Conservation (phyloP, 2,797 vertebrate genomes). For the Apogon talboti region DNA sequence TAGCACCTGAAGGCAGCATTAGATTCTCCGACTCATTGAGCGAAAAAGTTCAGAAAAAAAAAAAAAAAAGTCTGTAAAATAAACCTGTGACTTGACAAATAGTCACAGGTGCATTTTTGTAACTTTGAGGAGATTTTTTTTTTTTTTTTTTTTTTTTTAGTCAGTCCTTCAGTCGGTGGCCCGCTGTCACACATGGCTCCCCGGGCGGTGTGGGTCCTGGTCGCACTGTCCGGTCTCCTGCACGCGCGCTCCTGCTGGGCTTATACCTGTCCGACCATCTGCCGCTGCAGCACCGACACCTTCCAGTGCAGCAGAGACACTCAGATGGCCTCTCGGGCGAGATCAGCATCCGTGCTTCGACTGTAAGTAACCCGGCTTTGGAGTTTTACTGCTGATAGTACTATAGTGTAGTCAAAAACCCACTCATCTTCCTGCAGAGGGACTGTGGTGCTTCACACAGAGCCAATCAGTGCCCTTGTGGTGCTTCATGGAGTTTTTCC, state of each 20-base stretch:
- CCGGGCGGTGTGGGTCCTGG: constrained; percentile 58
- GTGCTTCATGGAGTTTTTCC: constrained; percentile 2
- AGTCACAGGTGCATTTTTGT: background rate
- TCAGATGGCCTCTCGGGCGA: constrained; percentile 64
- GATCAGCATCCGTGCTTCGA: constrained; percentile 16
- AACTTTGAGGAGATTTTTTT: constrained; percentile 26
- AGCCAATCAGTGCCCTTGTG: background rate
- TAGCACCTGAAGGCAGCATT: constrained; percentile 59
- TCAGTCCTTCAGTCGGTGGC: background rate
- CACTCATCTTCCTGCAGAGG: background rate
- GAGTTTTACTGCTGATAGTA: background rate
- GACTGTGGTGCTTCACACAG: background rate
- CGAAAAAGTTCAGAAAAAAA: constrained; percentile 7
- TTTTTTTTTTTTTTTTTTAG: background rate
- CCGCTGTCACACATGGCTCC: constrained; percentile 60
- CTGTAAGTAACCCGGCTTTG: constrained; percentile 68
- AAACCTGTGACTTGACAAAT: constrained; percentile 18
- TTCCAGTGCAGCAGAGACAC: constrained; percentile 79
- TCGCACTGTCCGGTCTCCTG: constrained; percentile 61
- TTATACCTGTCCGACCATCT: constrained; percentile 78
- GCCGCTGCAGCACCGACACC: constrained; percentile 71
- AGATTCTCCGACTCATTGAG: background rate
- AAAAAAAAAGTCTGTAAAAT: background rate
- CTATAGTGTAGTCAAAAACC: background rate
- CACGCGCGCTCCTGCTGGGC: constrained; percentile 53